A percentile compares a stretch with the other conserved stretches of the same genome.
phyloP scores from a whole-genome alignment of 2,113 vertebrate genomes.

The Chloroceryle aenea region DNA sequence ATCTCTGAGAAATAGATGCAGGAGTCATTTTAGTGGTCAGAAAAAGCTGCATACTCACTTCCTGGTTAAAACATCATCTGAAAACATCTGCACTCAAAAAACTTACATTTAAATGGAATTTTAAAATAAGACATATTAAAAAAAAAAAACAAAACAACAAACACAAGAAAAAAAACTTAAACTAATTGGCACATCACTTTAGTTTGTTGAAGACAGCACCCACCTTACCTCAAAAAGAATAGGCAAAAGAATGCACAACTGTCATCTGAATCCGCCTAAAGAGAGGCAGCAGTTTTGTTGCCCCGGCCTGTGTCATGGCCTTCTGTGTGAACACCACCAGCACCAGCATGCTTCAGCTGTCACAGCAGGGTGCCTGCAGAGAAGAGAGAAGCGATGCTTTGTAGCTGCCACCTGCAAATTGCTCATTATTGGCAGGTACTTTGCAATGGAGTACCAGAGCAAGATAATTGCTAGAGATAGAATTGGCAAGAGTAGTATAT shows the following conservation, averaged over 20 bases:
- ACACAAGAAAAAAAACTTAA: background rate
- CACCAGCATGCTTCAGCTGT: background rate
- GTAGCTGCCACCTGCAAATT: conserved; percentile 74
- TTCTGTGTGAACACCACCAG: background rate
- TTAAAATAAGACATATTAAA: background rate
- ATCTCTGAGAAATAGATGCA: background rate
- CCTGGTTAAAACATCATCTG: background rate
- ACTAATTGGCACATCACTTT: background rate
- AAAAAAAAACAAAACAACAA: background rate
- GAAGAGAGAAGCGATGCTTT: background rate
- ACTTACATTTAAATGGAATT: background rate
- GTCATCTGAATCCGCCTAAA: conserved; percentile 11
- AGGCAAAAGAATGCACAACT: background rate
- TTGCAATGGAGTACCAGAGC: conserved; percentile 58
- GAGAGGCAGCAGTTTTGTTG: background rate
- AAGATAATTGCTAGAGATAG: conserved; percentile 78
- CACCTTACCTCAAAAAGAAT: background rate
- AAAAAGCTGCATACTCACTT: background rate
- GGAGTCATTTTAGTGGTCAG: background rate
- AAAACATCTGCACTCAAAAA: background rate
- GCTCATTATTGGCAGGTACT: conserved; percentile 77
- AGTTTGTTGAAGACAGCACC: background rate
- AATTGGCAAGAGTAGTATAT: conserved; percentile 74
- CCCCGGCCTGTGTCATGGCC: conserved; percentile 19
- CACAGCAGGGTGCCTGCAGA: conserved; percentile 55